phyloP scores from a whole-genome alignment of 2,797 vertebrate species.

The Echeneis naucrates region DNA sequence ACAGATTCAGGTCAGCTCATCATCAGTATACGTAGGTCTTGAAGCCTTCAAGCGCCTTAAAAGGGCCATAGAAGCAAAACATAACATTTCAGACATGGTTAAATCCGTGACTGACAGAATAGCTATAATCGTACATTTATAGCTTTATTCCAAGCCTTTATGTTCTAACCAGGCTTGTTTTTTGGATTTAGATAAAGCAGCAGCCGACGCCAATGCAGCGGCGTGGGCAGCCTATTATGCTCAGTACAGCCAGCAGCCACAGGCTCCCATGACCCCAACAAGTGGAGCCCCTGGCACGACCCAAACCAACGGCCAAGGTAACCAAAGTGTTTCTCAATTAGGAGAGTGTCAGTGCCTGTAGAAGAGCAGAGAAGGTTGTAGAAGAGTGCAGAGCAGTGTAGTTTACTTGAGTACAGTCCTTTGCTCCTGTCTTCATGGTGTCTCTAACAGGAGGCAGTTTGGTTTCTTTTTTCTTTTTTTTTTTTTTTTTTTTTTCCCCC shows the following conservation, averaged over 20 bases:
- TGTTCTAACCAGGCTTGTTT: conserved; percentile 4
- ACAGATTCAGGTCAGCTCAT: no score
- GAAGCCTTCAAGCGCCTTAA: not conserved
- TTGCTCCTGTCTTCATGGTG: conserved; percentile 45
- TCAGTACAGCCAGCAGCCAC: conserved; percentile 98
- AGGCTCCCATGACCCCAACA: conserved; percentile 94
- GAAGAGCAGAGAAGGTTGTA: not conserved
- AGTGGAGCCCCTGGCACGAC: conserved; percentile 91
- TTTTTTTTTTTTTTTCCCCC: conserved; percentile 36
- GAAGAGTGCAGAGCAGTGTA: conserved; percentile 55
- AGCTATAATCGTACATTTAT: not conserved
- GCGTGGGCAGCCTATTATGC: conserved; percentile 99
- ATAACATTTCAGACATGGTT: no score
- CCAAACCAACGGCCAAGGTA: conserved; percentile 98
- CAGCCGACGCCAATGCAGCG: conserved; percentile 97
- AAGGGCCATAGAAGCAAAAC: no score
- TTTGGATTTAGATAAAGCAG: conserved; percentile 91
- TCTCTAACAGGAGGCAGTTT: conserved; percentile 41
- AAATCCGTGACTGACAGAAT: no score
- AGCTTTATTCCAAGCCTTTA: not conserved
- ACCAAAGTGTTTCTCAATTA: conserved; percentile 7
- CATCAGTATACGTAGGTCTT: no score
- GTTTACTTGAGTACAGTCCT: conserved; percentile 35
- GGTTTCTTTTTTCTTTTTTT: conserved; percentile 32
- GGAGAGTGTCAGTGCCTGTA: not conserved